phyloP scores from a whole-genome alignment of 2,797 vertebrate species.

The Monodelphis domestica region DNA sequence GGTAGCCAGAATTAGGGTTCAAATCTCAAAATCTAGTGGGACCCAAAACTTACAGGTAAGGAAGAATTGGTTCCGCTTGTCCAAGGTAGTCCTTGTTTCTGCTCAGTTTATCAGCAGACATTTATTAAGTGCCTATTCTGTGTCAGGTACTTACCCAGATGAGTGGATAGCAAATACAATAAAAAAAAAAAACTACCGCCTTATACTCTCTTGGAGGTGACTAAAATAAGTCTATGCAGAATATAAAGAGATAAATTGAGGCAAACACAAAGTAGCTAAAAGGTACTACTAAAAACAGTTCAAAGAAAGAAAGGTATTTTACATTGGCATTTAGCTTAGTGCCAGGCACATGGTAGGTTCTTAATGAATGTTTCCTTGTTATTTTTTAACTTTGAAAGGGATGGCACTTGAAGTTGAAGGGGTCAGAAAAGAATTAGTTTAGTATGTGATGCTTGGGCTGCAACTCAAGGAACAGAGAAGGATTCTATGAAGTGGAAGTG shows the following conservation, averaged over 20 bases:
- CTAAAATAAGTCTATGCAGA: not conserved
- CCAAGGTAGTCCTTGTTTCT: not conserved
- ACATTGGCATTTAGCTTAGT: not conserved
- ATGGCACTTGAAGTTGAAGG: not conserved
- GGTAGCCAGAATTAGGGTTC: not conserved
- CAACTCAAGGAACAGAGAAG: not conserved
- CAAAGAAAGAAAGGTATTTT: not conserved
- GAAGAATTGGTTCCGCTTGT: not conserved
- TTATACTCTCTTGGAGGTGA: not conserved
- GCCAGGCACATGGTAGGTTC: not conserved
- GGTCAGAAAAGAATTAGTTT: not conserved
- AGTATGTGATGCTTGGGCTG: not conserved
- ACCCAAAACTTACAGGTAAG: not conserved
- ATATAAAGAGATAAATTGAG: not conserved
- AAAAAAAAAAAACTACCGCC: not conserved
- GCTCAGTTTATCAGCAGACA: not conserved
- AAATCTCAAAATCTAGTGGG: not conserved
- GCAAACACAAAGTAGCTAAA: not conserved
- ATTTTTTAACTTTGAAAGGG: not conserved
- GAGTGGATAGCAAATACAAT: not conserved
- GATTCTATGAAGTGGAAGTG: not conserved
- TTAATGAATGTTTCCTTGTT: not conserved
- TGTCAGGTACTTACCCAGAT: not conserved
- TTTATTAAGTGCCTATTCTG: not conserved
- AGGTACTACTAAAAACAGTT: not conserved